Percentiles rank a stretch among this genome's conserved stretches.
These are phyloP conservation scores for Nanorana parkeri DNA, from an alignment of 2,113 vertebrate species.

Conservation along the genomic window DNA sequence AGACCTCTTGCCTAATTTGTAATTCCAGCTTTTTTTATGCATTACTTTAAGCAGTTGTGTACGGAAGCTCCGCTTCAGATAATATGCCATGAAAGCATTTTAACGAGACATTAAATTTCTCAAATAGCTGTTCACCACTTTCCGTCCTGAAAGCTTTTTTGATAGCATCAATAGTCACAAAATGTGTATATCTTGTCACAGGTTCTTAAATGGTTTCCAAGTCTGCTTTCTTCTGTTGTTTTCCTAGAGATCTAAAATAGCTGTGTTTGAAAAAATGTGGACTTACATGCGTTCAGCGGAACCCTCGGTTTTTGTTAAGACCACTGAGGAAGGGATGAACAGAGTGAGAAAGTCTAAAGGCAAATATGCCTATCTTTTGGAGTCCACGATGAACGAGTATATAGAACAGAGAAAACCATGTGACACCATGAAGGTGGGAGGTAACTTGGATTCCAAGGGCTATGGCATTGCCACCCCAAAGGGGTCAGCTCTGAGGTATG, in stretches of 20 bases:
- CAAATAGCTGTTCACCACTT: neutral
- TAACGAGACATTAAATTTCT: conserved; percentile 4
- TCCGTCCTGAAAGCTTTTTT: neutral
- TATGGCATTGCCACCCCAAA: conserved; percentile 98
- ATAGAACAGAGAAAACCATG: conserved; percentile 97
- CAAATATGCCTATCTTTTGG: conserved; percentile 97
- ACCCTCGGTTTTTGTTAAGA: conserved; percentile 96
- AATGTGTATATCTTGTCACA: neutral
- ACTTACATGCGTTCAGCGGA: conserved; percentile 98
- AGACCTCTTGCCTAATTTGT: conserved; percentile 33
- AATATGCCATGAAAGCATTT: neutral
- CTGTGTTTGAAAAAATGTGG: conserved; percentile 99
- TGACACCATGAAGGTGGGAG: conserved; percentile 99
- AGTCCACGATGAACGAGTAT: conserved; percentile 99
- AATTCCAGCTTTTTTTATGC: neutral
- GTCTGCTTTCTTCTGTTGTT: conserved; percentile 63
- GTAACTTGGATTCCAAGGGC: conserved; percentile 99
- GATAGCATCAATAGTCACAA: neutral
- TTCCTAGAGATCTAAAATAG: conserved; percentile 93
- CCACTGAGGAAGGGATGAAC: conserved; percentile 95
- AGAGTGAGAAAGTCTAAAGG: conserved; percentile 97
- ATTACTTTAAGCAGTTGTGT: neutral
- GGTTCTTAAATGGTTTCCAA: conserved; percentile 1
- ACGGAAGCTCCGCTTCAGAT: neutral
- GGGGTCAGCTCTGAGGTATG: conserved; percentile 95